phyloP scores from a whole-genome alignment of 1,140 invertebrate genomes.

The Akabosia matsudoensis region DNA sequence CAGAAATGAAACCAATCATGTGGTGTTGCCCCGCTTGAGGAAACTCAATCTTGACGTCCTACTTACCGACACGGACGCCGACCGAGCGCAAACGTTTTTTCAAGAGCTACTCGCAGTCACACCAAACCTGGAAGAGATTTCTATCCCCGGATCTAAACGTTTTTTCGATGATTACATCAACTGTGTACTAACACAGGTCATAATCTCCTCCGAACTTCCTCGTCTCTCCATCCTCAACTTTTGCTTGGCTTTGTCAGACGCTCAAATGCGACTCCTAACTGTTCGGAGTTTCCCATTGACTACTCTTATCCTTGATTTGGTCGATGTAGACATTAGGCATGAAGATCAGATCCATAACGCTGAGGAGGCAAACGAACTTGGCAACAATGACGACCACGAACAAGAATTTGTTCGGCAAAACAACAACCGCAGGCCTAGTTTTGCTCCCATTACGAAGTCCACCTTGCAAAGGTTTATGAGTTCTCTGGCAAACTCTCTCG shows the following conservation, averaged over 20 bases:
- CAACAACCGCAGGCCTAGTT: constrained; percentile 9
- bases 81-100: not conserved
- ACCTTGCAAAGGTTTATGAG: constrained; percentile 12
- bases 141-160: constrained; percentile 6
- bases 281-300: not conserved
- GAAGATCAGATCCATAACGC: not conserved
- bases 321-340: not conserved
- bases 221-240: constrained; percentile 10
- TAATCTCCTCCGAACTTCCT: not conserved
- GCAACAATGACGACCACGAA: not conserved
- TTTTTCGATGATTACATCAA: constrained; percentile 24
- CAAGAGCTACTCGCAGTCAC: not conserved
- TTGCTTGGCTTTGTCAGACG: not conserved
- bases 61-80: constrained; percentile 1
- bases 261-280: constrained; percentile 4
- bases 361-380: not conserved
- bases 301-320: constrained; percentile 8
- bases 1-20: not conserved
- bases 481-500: constrained; percentile 1
- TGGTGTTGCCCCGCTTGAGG: not conserved
- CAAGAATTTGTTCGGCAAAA: constrained; percentile 10
- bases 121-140: constrained; percentile 19
- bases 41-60: constrained; percentile 3
- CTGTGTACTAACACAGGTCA: not conserved
- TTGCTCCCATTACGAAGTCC: not conserved